Base-by-base conservation (phyloP, 2,888 invertebrate genomes). In the Tryphoninae sp. region DNA sequence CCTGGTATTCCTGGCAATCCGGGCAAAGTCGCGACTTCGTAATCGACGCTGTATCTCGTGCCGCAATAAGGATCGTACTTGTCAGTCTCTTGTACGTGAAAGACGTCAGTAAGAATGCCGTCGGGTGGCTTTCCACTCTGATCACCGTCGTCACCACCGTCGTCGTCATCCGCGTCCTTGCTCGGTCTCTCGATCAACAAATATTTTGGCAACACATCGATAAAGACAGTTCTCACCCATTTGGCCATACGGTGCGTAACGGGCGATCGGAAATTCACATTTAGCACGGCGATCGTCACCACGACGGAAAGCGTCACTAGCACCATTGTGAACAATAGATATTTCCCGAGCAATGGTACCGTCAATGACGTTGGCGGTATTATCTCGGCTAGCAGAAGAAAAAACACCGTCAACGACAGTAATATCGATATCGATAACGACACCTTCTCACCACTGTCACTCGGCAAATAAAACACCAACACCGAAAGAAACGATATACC, bases 381-480 rank as follows among this genome's bases (percentile, higher is more conserved):
- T 92, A 98, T 98, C 93, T 98, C 98, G 89, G 97, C 97, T 91
- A 98, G 94, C 88, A 98, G 94, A 90, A 98, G 94, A 94, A 98
- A 98, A 94, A 98, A 98, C 94, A 98, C 98, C 90, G 98, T 98
- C 90, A 98, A 93, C 87, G 98, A 98, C 76, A 98, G 95, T 83
- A 98, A 94, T 92, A 98, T 98, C 86, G 97, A 98, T 90, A 98
- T 98, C 92, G 98, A 98, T 85, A 99, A 95, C 83, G 98, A 98
- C 88, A 99, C 98, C 93, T 99, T 99, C 93, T 99, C 99, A 86
- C 99, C 99, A 71, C 98, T 98, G 93, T 99, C 98, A 85, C 98
- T 98, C 81, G 99, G 99, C 88, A 99, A 93, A 93, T 99, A 99
- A 93, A 99, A 99, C 84, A 99, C 99, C 84, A 99, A 94, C 81